phyloP scores from a whole-genome alignment of 1,140 invertebrate species.

The Dendrolimus punctatus region DNA sequence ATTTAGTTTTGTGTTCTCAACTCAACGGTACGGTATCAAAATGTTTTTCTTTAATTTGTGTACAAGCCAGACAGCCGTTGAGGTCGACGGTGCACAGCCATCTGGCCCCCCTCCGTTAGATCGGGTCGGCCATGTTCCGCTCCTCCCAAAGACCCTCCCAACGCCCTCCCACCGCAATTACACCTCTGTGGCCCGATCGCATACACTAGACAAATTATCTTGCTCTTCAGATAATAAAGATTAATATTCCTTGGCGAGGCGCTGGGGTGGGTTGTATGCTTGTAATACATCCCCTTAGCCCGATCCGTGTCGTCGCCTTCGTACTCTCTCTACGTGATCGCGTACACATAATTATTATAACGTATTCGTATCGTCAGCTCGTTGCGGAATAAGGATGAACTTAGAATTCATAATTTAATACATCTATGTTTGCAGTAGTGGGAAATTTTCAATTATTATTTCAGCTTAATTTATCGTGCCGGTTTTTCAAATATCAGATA shows the following conservation, averaged over 20 bases:
- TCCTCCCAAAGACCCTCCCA: conserved; percentile 58
- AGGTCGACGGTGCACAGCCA: conserved; percentile 32
- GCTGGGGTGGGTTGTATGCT: conserved; percentile 23
- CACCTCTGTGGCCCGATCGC: conserved; percentile 29
- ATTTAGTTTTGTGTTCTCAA: too few species aligned
- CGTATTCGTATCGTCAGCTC: conserved; percentile 17
- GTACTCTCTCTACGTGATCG: conserved; percentile 30
- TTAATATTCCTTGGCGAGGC: conserved; percentile 37
- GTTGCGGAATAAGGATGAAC: conserved; percentile 10
- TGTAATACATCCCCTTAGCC: conserved; percentile 39
- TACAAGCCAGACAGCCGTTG: conserved; percentile 6
- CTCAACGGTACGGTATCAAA: not conserved
- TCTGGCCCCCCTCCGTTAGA: conserved; percentile 40
- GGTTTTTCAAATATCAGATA: too few species aligned
- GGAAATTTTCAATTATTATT: too few species aligned
- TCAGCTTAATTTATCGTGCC: too few species aligned
- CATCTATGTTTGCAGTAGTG: not conserved
- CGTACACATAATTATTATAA: conserved; percentile 20
- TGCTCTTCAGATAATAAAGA: conserved; percentile 51
- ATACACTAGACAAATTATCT: conserved; percentile 41
- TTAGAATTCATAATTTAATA: conserved; percentile 9
- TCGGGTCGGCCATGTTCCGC: conserved; percentile 38
- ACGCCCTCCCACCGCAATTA: conserved; percentile 58
- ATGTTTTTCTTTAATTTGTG: not conserved
- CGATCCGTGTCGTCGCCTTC: conserved; percentile 47